Percentiles rank a stretch among this genome's conserved stretches.
These are phyloP conservation scores for Empidonax traillii DNA, from an alignment of 2,113 vertebrate species.

Conservation along the genomic window DNA sequence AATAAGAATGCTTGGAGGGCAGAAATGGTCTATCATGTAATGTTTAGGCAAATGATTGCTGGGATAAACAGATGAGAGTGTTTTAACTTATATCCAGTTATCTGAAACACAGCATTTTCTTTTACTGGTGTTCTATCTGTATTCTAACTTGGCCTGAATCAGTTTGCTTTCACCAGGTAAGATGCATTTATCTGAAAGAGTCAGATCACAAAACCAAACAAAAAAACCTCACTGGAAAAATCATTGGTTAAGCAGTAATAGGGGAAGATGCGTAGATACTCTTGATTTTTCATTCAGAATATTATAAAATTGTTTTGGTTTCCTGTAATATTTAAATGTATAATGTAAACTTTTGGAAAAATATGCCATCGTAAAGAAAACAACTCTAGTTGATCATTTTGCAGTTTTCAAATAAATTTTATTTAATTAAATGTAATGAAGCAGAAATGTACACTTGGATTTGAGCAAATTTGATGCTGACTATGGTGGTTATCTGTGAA, in stretches of 20 bases:
- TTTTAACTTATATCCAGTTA: background rate
- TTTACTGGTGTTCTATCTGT: accelerated
- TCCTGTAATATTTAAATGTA: background rate
- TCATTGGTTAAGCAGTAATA: background rate
- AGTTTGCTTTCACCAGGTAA: background rate
- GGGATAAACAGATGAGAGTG: background rate
- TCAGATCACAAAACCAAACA: background rate
- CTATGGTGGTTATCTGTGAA: background rate
- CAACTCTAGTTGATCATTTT: background rate
- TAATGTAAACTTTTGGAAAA: background rate
- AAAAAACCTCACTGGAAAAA: background rate
- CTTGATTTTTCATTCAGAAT: background rate
- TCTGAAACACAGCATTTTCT: background rate
- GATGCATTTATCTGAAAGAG: background rate
- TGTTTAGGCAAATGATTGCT: background rate
- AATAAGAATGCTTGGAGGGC: background rate
- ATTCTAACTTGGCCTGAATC: background rate
- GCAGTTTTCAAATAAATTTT: background rate
- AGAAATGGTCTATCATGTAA: background rate
- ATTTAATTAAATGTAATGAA: background rate
- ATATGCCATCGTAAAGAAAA: background rate
- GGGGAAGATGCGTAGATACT: background rate
- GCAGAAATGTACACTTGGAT: background rate
- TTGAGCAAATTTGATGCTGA: background rate
- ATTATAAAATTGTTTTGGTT: background rate